phyloP scores from a whole-genome alignment of 2,113 vertebrate genomes.

The Cyrtonyx montezumae region DNA sequence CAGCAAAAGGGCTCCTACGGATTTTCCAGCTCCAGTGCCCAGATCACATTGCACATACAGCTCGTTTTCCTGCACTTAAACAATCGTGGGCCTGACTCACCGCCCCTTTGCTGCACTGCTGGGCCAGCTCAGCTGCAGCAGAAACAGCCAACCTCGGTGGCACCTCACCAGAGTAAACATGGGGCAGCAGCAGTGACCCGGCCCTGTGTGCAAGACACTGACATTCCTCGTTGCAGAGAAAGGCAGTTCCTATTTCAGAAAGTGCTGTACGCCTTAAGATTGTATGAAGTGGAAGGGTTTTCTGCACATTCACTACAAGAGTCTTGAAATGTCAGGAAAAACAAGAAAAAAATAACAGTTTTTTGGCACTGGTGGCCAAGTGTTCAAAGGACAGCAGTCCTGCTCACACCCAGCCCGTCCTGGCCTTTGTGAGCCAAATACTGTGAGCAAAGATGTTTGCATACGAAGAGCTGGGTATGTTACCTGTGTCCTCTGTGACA shows the following conservation, averaged over 20 bases:
- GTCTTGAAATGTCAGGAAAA: neutral
- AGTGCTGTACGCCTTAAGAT: neutral
- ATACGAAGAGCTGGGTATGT: neutral
- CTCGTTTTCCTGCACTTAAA: conserved; percentile 52
- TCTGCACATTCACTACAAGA: neutral
- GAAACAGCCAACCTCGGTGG: conserved; percentile 8
- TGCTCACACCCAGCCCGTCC: neutral
- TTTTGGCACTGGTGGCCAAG: neutral
- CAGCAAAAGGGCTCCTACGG: neutral
- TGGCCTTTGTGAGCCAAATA: neutral
- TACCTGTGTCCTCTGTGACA: neutral
- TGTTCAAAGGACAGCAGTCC: neutral
- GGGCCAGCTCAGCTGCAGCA: neutral
- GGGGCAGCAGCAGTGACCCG: neutral
- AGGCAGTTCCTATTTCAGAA: neutral
- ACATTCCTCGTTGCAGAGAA: neutral
- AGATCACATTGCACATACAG: conserved; percentile 23
- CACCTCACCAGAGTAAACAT: neutral
- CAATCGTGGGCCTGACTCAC: conserved; percentile 45
- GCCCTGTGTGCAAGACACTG: neutral
- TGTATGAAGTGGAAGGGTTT: neutral
- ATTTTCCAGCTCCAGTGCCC: conserved; percentile 22
- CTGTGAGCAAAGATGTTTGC: neutral
- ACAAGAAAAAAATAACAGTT: neutral
- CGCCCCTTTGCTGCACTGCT: neutral